Conservation (phyloP, 1,140 invertebrate species). For the Mesaphorura yosii region DNA sequence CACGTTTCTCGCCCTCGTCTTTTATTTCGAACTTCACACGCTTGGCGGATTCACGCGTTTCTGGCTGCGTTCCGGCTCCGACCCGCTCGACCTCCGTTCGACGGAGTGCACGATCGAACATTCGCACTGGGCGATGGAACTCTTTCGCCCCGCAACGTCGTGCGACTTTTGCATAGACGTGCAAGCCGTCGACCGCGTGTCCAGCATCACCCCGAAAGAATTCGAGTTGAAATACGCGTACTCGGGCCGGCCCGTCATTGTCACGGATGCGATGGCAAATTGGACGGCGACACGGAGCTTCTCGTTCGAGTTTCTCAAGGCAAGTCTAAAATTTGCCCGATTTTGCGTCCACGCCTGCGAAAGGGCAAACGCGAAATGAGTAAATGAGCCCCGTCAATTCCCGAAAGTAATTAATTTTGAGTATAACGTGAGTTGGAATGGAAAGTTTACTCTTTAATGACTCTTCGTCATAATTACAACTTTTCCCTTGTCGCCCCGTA, state of each 20-base stretch:
- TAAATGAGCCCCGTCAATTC: too few relatives aligned
- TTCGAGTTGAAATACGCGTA: slow-evolving; percentile 55
- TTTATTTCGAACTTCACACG: slow-evolving; percentile 29
- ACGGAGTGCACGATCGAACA: slow-evolving; percentile 36
- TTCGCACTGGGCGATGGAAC: slow-evolving; percentile 35
- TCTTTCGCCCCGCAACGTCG: slow-evolving; percentile 38
- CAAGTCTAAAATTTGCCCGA: too few relatives aligned
- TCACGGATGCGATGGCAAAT: slow-evolving; percentile 60
- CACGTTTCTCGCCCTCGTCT: slow-evolving; percentile 25
- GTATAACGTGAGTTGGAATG: too few relatives aligned
- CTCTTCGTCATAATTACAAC: too few relatives aligned
- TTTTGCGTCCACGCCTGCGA: too few relatives aligned
- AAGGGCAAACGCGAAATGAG: too few relatives aligned
- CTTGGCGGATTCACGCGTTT: slow-evolving; percentile 23
- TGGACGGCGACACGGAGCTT: slow-evolving; percentile 45
- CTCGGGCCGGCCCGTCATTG: slow-evolving; percentile 63
- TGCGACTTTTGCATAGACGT: slow-evolving; percentile 37
- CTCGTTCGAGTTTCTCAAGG: slow-evolving; percentile 29
- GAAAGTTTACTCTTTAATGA: too few relatives aligned
- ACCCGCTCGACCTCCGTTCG: too few relatives aligned
- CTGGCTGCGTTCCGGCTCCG: slow-evolving; percentile 20
- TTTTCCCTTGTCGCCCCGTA: too few relatives aligned
- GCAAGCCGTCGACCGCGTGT: slow-evolving; percentile 33
- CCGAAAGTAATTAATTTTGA: too few relatives aligned
- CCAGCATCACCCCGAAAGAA: slow-evolving; percentile 34